Evolutionary conservation across 2,113 vertebrate species (phyloP).

Genomic region (Lethenteron camtschaticum): DNA sequence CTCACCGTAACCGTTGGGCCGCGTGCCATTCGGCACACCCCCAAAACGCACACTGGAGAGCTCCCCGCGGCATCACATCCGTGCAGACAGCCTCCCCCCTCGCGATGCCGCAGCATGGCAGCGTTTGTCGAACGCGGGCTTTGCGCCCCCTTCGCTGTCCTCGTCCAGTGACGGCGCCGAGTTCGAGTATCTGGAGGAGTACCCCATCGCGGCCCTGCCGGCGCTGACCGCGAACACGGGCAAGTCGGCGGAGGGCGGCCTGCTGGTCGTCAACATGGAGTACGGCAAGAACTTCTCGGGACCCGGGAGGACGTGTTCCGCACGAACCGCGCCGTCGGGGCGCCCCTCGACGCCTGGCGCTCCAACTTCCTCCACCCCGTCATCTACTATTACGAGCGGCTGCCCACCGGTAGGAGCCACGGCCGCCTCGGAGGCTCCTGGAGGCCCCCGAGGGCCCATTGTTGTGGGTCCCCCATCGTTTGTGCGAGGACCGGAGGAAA

Average conservation of each 20-base stretch:
- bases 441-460: too few species aligned
- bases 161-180: constrained; percentile 22
- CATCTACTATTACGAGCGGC: constrained; percentile 53
- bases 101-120: too few species aligned
- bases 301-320: constrained; percentile 39
- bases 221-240: constrained; percentile 46
- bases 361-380: constrained; percentile 92
- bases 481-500: too few species aligned
- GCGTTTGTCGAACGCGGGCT: too few species aligned
- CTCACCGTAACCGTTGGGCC: too few species aligned
- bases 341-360: constrained; percentile 57
- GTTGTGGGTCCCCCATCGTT: too few species aligned
- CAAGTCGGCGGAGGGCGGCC: constrained; percentile 24
- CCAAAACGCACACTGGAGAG: too few species aligned
- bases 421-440: background rate
- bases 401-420: constrained; percentile 46
- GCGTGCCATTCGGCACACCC: too few species aligned
- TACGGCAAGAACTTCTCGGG: constrained; percentile 63
- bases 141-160: too few species aligned
- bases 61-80: too few species aligned
- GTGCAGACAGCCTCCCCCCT: too few species aligned
- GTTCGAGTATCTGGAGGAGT: constrained; percentile 68
- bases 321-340: constrained; percentile 43
- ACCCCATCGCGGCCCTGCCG: constrained; percentile 46
- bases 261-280: constrained; percentile 65